phyloP scores from a whole-genome alignment of 2,888 invertebrate genomes.

The Lepidochrysops patricia region DNA sequence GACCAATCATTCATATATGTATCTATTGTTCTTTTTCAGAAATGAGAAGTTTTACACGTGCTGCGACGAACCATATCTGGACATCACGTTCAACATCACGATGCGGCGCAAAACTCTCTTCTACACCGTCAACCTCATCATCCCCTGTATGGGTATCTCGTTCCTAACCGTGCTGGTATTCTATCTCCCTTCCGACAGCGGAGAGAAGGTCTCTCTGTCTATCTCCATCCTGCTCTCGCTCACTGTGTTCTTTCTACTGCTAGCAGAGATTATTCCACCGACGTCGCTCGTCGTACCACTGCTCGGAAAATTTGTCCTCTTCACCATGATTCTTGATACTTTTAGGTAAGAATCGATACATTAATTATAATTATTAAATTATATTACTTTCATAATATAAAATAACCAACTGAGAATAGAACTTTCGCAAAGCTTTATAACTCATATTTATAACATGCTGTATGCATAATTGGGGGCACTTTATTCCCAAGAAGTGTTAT shows the following conservation, averaged over 20 bases:
- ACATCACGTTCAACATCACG: conserved; percentile 98
- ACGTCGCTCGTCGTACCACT: conserved; percentile 94
- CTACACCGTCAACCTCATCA: conserved; percentile 97
- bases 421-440: too few relatives aligned
- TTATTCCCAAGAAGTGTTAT: too few relatives aligned
- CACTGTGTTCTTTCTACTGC: conserved; percentile 96
- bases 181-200: conserved; percentile 97
- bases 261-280: conserved; percentile 76
- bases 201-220: conserved; percentile 98
- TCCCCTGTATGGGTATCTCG: conserved; percentile 97
- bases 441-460: too few relatives aligned
- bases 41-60: conserved; percentile 97
- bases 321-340: conserved; percentile 96
- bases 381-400: too few relatives aligned
- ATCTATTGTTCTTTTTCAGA: too few relatives aligned
- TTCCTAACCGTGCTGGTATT: conserved; percentile 97
- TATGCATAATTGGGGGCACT: too few relatives aligned
- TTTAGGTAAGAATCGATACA: conserved; percentile 91
- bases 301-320: conserved; percentile 94
- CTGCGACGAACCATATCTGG: conserved; percentile 96
- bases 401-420: too few relatives aligned
- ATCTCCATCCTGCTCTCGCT: conserved; percentile 95
- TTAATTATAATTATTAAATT: too few relatives aligned
- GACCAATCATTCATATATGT: too few relatives aligned
- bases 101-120: conserved; percentile 96